These are phyloP conservation scores for Chelon labrosus DNA, from an alignment of 2,797 vertebrate species.

Conservation along the genomic window DNA sequence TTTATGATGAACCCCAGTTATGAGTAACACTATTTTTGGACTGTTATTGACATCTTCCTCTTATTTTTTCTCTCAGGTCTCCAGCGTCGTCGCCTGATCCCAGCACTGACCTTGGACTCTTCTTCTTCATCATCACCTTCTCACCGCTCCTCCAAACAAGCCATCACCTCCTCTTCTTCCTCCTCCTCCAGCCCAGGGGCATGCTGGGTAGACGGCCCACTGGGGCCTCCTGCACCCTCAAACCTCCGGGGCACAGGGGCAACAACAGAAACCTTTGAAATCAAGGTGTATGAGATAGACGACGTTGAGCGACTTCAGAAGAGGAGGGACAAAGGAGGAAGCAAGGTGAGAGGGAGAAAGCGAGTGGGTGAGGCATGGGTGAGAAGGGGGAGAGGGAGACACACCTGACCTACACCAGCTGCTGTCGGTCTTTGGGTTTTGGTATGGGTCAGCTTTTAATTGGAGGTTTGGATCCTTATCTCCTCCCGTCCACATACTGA, in stretches of 20 bases:
- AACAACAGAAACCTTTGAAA: constrained; percentile 93
- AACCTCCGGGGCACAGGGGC: constrained; percentile 82
- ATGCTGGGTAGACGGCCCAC: constrained; percentile 97
- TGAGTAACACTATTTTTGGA: neutral
- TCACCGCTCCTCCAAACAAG: constrained; percentile 88
- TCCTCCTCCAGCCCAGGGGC: constrained; percentile 86
- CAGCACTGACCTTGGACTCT: constrained; percentile 91
- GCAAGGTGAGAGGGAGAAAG: constrained; percentile 86
- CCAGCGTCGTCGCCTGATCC: constrained; percentile 93
- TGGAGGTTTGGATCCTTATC: constrained; percentile 1
- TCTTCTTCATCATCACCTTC: constrained; percentile 71
- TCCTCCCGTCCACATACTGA: neutral
- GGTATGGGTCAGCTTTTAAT: neutral
- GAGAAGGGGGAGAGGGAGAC: neutral
- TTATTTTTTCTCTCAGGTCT: constrained; percentile 82
- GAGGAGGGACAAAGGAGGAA: constrained; percentile 85
- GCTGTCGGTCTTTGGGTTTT: neutral
- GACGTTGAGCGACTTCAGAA: constrained; percentile 96
- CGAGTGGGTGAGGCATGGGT: constrained; percentile 1
- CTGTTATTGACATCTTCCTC: neutral
- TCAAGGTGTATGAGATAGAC: constrained; percentile 99
- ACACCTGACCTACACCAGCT: constrained; percentile 7
- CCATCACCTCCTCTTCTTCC: constrained; percentile 81
- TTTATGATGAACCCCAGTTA: neutral
- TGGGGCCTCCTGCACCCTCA: constrained; percentile 82